Evolutionary conservation across 2,888 invertebrate species (phyloP).

Genomic region (Meliscaeva auricollis): DNA sequence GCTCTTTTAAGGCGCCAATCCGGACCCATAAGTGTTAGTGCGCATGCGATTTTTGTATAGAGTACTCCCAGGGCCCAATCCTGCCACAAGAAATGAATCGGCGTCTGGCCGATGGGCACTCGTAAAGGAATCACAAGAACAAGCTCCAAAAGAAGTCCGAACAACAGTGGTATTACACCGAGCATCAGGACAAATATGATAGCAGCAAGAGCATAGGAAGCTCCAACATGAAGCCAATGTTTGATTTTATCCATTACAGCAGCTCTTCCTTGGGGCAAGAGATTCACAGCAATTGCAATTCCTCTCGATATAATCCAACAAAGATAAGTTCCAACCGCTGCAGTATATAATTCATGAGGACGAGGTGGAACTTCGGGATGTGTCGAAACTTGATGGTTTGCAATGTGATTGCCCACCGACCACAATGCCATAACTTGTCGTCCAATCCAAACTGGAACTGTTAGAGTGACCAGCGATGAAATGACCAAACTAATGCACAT

Average conservation of each 20-base stretch:
- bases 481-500: constrained; percentile 94
- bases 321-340: constrained; percentile 96
- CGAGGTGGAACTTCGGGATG: constrained; percentile 84
- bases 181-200: constrained; percentile 89
- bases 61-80: constrained; percentile 99
- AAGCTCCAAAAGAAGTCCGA: constrained; percentile 96
- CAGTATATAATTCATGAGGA: constrained; percentile 98
- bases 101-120: constrained; percentile 96
- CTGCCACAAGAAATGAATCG: constrained; percentile 94
- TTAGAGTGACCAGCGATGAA: constrained; percentile 91
- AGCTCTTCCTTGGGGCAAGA: constrained; percentile 95
- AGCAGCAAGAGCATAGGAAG: constrained; percentile 91
- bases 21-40: constrained; percentile 98
- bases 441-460: constrained; percentile 96
- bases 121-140: constrained; percentile 96
- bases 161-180: constrained; percentile 95
- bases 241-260: constrained; percentile 89
- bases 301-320: constrained; percentile 97
- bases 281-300: constrained; percentile 91
- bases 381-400: constrained; percentile 80
- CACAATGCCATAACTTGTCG: constrained; percentile 94
- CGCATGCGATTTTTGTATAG: constrained; percentile 98
- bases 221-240: constrained; percentile 90
- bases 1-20: constrained; percentile 97
- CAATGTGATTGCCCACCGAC: constrained; percentile 86